Conservation (phyloP, 35 echinoderm and acorn worm species). For the Apostichopus parvimensis region DNA sequence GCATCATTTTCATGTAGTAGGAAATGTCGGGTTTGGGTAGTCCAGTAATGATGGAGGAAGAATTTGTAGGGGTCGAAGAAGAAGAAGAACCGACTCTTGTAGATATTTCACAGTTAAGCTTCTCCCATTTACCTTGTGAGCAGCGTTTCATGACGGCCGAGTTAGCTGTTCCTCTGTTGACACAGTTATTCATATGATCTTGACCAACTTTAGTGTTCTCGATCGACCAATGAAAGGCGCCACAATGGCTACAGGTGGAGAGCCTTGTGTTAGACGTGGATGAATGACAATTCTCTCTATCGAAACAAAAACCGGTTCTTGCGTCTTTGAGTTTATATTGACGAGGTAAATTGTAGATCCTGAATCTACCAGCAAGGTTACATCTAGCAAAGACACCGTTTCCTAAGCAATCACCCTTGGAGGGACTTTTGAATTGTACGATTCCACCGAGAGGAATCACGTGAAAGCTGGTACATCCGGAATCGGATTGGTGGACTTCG, state of each 20-base stretch:
- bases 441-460: neutral
- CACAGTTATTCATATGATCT: slow-evolving; percentile 37
- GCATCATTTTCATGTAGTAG: neutral
- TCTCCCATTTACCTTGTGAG: neutral
- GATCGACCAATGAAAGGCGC: slow-evolving; percentile 44
- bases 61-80: neutral
- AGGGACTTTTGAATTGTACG: slow-evolving; percentile 14
- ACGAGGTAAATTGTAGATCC: neutral
- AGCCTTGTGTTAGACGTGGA: slow-evolving; percentile 23
- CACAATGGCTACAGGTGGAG: slow-evolving; percentile 14
- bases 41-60: neutral
- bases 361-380: neutral
- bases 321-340: slow-evolving; percentile 11
- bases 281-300: slow-evolving; percentile 35
- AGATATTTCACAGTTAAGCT: slow-evolving; percentile 8
- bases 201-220: neutral
- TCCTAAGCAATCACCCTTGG: slow-evolving; percentile 8
- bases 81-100: neutral
- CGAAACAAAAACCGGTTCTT: neutral
- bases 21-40: neutral
- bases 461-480: slow-evolving; percentile 20
- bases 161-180: neutral
- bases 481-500: neutral
- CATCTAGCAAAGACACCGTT: neutral
- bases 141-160: slow-evolving; percentile 34